Conservation (phyloP, 2,113 vertebrate species). For the Otolemur garnettii region DNA sequence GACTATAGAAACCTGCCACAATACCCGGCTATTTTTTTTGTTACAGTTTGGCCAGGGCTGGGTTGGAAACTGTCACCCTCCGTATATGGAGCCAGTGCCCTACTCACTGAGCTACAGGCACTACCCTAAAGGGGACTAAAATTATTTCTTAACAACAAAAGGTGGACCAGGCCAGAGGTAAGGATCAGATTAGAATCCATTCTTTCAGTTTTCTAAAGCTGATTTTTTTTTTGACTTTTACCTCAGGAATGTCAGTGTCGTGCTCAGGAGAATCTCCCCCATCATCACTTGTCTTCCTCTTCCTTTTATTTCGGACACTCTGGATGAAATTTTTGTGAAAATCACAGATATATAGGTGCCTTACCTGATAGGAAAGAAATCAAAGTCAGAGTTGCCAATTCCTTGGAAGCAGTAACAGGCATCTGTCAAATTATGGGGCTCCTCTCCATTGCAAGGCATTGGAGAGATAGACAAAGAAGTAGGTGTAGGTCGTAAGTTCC, state of each 20-base stretch:
- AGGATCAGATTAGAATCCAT: background rate
- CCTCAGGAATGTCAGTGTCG: conserved; percentile 97
- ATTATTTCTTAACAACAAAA: conserved; percentile 12
- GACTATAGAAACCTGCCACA: too few species aligned
- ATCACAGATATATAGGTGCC: conserved; percentile 98
- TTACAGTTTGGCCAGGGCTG: too few species aligned
- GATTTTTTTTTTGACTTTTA: conserved; percentile 77
- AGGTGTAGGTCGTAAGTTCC: background rate
- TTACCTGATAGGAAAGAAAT: conserved; percentile 90
- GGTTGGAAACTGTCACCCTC: too few species aligned
- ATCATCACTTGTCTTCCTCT: conserved; percentile 98
- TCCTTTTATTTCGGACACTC: conserved; percentile 98
- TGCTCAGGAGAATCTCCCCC: conserved; percentile 98
- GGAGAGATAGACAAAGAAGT: background rate
- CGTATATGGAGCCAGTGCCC: too few species aligned
- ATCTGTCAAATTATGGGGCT: background rate
- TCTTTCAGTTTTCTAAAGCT: background rate
- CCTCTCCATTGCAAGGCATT: background rate
- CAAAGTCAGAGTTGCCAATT: conserved; percentile 55
- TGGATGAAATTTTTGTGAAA: conserved; percentile 99
- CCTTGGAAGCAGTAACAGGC: background rate
- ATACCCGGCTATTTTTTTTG: too few species aligned
- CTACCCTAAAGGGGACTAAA: background rate
- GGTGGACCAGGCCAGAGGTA: background rate
- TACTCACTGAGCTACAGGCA: too few species aligned